Percentiles rank a stretch among this genome's conserved stretches.
Evolutionary conservation across 2,113 vertebrate genomes (phyloP).

Genomic region (Anguilla rostrata): DNA sequence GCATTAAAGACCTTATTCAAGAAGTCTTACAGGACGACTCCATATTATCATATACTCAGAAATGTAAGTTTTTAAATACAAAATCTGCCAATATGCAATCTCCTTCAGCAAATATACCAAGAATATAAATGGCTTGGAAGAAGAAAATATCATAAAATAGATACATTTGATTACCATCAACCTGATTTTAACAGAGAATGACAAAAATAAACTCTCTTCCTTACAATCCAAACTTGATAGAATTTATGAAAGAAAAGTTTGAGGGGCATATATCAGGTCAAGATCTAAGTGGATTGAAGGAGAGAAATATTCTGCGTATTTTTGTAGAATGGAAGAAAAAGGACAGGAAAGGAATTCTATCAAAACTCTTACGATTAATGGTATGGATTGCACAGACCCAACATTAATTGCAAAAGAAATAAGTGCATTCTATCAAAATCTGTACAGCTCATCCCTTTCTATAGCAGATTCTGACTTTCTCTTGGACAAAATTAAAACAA

Average conservation of each 20-base stretch:
- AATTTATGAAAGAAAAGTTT: neutral
- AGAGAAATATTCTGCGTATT: neutral
- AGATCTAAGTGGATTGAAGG: neutral
- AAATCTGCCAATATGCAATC: neutral
- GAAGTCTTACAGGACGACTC: neutral
- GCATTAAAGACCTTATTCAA: neutral
- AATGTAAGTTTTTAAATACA: neutral
- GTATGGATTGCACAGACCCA: no score
- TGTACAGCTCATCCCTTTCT: no score
- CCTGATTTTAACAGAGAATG: neutral
- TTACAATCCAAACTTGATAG: neutral
- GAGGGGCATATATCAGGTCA: neutral
- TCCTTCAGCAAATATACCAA: neutral
- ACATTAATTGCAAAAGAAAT: no score
- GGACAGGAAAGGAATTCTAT: neutral
- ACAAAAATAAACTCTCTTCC: neutral
- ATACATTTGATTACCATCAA: neutral
- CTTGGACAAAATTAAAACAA: no score
- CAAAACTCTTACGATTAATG: no score
- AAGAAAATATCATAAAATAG: neutral
- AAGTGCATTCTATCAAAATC: no score
- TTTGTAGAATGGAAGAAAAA: neutral
- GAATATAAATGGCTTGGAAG: neutral
- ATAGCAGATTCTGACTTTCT: no score
- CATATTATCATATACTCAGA: neutral